Evolutionary conservation across 2,888 invertebrate genomes (phyloP).

Genomic region (Mechanitis messenoides): DNA sequence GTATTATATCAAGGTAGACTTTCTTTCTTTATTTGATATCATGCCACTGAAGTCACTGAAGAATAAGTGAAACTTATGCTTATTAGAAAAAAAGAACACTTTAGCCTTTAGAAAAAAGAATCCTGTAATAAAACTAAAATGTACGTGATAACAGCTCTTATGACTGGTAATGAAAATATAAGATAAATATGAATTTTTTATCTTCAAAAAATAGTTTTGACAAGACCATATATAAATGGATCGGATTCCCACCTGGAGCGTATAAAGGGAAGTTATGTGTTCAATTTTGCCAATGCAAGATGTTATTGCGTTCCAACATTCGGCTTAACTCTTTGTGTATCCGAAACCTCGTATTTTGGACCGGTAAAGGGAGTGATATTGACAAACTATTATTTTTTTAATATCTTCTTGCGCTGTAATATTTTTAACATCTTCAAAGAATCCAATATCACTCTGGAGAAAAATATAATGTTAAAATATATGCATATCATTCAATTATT

Average conservation of each 20-base stretch:
- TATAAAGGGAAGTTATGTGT: constrained; percentile 53
- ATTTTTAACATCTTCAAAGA: background rate
- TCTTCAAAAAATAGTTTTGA: background rate
- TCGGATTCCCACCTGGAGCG: constrained; percentile 43
- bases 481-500: no score
- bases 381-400: constrained; percentile 23
- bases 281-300: constrained; percentile 42
- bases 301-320: constrained; percentile 20
- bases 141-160: no score
- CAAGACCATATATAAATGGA: constrained; percentile 2
- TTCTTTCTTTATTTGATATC: no score
- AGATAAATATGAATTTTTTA: background rate
- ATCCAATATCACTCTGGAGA: background rate
- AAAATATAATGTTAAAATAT: background rate
- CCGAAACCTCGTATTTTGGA: constrained; percentile 16
- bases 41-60: no score
- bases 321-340: constrained; percentile 14
- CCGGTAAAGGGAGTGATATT: constrained; percentile 17
- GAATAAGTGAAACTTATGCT: no score
- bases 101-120: no score
- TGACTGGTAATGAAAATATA: background rate
- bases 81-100: no score
- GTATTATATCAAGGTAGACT: no score
- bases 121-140: no score
- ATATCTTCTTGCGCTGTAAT: constrained; percentile 6